A percentile compares a stretch with the other conserved stretches of the same genome.
Conservation (phyloP, 2,888 invertebrate species). For the Sarcophaga carnaria region DNA sequence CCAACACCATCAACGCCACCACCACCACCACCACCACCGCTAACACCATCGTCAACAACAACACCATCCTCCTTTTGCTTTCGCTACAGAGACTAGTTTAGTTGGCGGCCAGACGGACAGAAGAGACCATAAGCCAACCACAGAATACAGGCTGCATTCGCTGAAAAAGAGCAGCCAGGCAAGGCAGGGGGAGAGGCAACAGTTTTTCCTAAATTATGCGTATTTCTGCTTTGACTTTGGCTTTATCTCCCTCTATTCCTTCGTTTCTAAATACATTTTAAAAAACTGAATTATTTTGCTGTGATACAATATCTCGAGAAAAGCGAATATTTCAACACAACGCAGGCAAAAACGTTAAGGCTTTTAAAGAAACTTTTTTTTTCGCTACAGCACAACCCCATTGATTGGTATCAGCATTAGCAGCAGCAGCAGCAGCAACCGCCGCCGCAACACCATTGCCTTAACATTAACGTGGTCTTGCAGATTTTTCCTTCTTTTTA, state of each 20-base stretch:
- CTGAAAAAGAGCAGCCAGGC: slow-evolving; percentile 3
- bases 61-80: slow-evolving; percentile 9
- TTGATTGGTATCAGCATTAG: no score
- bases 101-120: slow-evolving; percentile 16
- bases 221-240: slow-evolving; percentile 26
- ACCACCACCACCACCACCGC: slow-evolving; percentile 30
- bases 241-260: not conserved
- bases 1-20: slow-evolving; percentile 55
- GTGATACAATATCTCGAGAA: slow-evolving; percentile 44
- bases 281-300: not conserved
- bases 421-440: no score
- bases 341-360: not conserved
- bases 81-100: slow-evolving; percentile 26
- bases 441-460: not conserved
- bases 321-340: slow-evolving; percentile 51
- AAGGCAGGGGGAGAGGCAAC: not conserved
- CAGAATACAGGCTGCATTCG: not conserved
- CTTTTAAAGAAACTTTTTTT: no score
- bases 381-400: no score
- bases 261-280: no score
- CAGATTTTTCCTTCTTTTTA: not conserved
- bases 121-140: slow-evolving; percentile 8
- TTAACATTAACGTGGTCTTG: not conserved
- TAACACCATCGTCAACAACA: slow-evolving; percentile 31
- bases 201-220: slow-evolving; percentile 66